phyloP scores from a whole-genome alignment of 2,888 invertebrate species.

The Oscheius sp. region DNA sequence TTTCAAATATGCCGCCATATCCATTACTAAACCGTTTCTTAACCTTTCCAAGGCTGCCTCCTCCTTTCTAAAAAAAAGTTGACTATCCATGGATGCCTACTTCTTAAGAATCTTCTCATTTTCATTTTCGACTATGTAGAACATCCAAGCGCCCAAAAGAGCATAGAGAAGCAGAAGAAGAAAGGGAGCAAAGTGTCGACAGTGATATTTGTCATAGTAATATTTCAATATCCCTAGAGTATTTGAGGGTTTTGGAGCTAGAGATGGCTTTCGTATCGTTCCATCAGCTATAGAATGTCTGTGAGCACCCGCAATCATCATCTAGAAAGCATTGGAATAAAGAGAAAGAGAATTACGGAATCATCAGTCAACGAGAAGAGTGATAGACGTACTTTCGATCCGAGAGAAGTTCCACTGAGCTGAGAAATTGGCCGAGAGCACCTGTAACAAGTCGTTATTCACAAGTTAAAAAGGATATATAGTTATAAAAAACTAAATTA shows the following conservation, averaged over 20 bases:
- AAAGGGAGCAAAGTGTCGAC: conserved; percentile 61
- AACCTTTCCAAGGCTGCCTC: conserved; percentile 46
- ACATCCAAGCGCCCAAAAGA: conserved; percentile 65
- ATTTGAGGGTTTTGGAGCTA: not conserved
- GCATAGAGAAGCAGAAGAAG: conserved; percentile 66
- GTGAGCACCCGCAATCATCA: conserved; percentile 12
- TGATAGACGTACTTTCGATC: conserved; percentile 47
- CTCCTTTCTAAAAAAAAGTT: conserved; percentile 49
- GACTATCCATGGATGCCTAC: conserved; percentile 38
- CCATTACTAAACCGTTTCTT: conserved; percentile 42
- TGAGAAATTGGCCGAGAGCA: conserved; percentile 48
- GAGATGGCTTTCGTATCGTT: not conserved
- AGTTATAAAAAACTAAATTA: too few species aligned
- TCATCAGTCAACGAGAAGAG: conserved; percentile 40
- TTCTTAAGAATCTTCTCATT: conserved; percentile 58
- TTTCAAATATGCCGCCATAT: conserved; percentile 6
- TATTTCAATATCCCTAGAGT: conserved; percentile 49
- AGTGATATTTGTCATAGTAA: conserved; percentile 63
- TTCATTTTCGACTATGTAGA: conserved; percentile 65
- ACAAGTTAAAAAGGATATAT: too few species aligned
- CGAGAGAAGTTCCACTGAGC: conserved; percentile 48
- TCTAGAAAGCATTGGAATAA: not conserved
- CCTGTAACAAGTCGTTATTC: too few species aligned
- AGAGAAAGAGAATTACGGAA: conserved; percentile 6
- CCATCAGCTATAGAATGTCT: not conserved